Evolutionary conservation across 2,888 invertebrate genomes (phyloP).

Genomic region (Dendrolimus pini): DNA sequence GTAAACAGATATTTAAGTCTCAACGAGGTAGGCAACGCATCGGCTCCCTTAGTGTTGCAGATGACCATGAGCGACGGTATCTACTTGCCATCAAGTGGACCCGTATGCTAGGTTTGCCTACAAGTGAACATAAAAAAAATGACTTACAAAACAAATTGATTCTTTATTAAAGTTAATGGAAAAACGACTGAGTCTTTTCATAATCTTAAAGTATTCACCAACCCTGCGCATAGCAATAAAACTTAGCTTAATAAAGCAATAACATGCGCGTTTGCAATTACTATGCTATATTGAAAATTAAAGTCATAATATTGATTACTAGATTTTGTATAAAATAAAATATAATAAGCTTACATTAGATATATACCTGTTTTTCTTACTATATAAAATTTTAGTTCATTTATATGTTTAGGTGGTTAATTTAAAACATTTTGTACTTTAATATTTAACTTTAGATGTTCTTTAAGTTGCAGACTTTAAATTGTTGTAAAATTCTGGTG

Average conservation of each 20-base stretch:
- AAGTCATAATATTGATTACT: constrained; percentile 28
- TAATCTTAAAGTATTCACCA: constrained; percentile 6
- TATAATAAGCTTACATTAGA: too few relatives aligned
- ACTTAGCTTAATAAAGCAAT: constrained; percentile 39
- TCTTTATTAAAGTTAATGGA: too few relatives aligned
- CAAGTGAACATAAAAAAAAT: not conserved
- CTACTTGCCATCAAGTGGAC: not conserved
- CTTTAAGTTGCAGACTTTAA: too few relatives aligned
- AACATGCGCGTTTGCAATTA: constrained; percentile 31
- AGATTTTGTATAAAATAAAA: constrained; percentile 1
- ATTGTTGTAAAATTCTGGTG: too few relatives aligned
- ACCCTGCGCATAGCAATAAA: constrained; percentile 22
- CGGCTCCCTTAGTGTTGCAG: not conserved
- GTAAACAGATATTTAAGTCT: too few relatives aligned
- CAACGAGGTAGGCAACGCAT: too few relatives aligned
- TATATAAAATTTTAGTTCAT: too few relatives aligned
- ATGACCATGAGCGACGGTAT: not conserved
- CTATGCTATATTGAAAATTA: constrained; percentile 36
- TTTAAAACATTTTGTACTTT: too few relatives aligned
- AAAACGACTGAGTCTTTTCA: not conserved
- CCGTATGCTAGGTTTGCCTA: not conserved
- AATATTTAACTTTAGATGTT: too few relatives aligned
- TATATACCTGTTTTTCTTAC: too few relatives aligned
- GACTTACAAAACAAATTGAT: too few relatives aligned
- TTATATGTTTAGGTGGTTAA: too few relatives aligned